Conservation (phyloP, 2,888 invertebrate genomes). For the Agapostemon virescens region DNA sequence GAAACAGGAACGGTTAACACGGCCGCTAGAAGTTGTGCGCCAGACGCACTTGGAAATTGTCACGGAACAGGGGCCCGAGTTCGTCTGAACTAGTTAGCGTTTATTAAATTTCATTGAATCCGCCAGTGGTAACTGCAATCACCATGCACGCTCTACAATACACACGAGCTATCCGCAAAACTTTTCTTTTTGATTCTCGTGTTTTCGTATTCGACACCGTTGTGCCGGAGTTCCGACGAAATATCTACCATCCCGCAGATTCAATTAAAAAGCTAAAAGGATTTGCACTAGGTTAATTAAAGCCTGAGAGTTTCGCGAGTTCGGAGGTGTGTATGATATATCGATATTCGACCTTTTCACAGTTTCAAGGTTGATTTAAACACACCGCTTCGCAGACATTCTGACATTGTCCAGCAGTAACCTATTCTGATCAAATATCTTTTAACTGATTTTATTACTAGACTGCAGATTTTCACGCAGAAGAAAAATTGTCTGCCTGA, state of each 20-base stretch:
- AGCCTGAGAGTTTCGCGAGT: neutral
- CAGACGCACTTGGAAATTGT: slow-evolving; percentile 37
- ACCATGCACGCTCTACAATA: neutral
- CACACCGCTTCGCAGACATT: neutral
- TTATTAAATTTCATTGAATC: slow-evolving; percentile 37
- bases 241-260: neutral
- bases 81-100: slow-evolving; percentile 29
- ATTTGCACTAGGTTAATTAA: neutral
- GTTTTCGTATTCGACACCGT: neutral
- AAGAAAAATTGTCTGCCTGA: neutral
- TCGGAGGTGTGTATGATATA: neutral
- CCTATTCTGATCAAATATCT: neutral
- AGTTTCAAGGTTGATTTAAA: neutral
- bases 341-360: neutral
- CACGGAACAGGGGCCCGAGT: slow-evolving; percentile 17
- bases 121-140: slow-evolving; percentile 10
- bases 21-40: slow-evolving; percentile 7
- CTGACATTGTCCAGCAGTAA: neutral
- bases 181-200: neutral
- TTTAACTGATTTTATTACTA: neutral
- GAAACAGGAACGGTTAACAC: slow-evolving; percentile 29
- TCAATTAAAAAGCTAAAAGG: slow-evolving; percentile 4
- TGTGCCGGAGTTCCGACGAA: neutral
- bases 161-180: neutral
- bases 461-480: neutral